Base-by-base conservation (phyloP, 2,797 vertebrate species). In the Gymnothorax javanicus region DNA sequence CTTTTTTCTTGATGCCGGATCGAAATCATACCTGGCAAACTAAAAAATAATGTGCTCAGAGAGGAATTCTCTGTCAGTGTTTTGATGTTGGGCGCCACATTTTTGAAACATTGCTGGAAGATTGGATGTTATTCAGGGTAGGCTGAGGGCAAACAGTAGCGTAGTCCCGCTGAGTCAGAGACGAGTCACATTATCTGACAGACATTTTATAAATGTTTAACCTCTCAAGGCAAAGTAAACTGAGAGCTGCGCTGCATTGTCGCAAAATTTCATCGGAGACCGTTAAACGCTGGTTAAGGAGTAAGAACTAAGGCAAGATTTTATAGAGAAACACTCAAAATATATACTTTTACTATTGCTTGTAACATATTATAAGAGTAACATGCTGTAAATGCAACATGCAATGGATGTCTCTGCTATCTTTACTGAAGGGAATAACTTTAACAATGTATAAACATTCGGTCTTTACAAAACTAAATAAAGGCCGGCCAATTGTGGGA, bases 121-220 rank as follows among this genome's bases (percentile, higher is more conserved):
- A 43, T 43, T 43, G 33, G 33, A 43, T 43, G 33, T 43, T 43
- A 43, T 43, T 43, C 33, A 43, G 33, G 33, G 85, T 59, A 56
- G 58, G 50, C 73, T 83, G 83, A 77, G 71, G 33, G 59, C 77
- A 43, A 69, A 88, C 88, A 87, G 86, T 88, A 87, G 88, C 85
- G 58, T 43, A 27, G 33, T 17, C 83, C 69, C 20, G 84, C 85
- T 20, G 15, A 4, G 59, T 50, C 52, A 85, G 60, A 91, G 43
- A 84, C 60, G 17, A n/a, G 20, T 73, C 43, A 60, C 52, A 4
- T 52, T 79, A 88, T 88, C 87, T 85, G 52, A 73, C 75, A 17
- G 17, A 56, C 81, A 54, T 82, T 69, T 86, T 81, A 67, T 84
- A 77, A 77, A 88, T 87, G 84, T 87, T 7, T 82, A 62, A 88